Evolutionary conservation across 2,113 vertebrate genomes (phyloP), one percentile per base, ranked within the genome.

Genomic region (Neofelis nebulosa): DNA sequence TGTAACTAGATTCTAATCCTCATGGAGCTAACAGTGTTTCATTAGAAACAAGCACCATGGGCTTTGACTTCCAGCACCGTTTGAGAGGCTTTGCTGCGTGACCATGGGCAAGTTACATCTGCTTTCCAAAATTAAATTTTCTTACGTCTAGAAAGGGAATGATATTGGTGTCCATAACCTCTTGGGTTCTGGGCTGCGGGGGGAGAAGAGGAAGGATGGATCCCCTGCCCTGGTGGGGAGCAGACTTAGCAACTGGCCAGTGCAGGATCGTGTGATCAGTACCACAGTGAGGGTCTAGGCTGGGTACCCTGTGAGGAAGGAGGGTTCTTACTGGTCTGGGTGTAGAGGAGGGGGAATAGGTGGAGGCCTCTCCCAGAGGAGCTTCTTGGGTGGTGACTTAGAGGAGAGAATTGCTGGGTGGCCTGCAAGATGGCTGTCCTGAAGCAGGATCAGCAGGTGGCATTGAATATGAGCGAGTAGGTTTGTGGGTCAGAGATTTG

Each of bases 21-120:
- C 10, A 0, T 0, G n/a, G 66, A 38, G 16, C 41, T 21, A 25
- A 0, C 16, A 0, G 18, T 41, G 48, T 18, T 50, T n/a, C 68
- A 11, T 31, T 21, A 27, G 18, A 21, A 7, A 0, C n/a, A 1
- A 12, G 41, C 33, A 19, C 29, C 5, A 0, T 25, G 80, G 89
- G 36, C 21, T 36, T 80, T n/a, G 66, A 33, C n/a, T 13, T 50
- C 14, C 4, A 18, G 52, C 48, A 14, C 16, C 15, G 0, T 31
- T 48, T 12, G 45, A 6, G n/a, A 68, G 31, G 36, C 74, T 48
- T 19, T 86, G 79, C 91, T n/a, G 3, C 27, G 33, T 65, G 91
- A 29, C 31, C 1, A 33, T 19, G 23, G 25, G 27, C 19, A 11
- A 23, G 9, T 38, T 3, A 21, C 13, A 15, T 27, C 14, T 2